These are phyloP conservation scores for Villa cingulata DNA, from an alignment of 2,888 invertebrate genomes.

Conservation along the genomic window DNA sequence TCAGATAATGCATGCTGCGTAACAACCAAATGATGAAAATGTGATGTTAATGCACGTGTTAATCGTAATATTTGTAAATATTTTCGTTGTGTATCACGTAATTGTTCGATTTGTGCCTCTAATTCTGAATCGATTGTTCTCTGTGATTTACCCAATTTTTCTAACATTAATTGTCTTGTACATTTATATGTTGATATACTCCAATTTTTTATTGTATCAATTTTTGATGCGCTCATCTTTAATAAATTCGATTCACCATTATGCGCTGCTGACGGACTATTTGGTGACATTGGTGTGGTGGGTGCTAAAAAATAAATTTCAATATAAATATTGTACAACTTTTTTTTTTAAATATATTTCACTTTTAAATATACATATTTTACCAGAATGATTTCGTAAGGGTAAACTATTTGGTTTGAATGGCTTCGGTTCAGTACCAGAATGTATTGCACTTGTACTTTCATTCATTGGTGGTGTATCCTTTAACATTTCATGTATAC, in stretches of 20 bases:
- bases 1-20: constrained; percentile 83
- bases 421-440: constrained; percentile 55
- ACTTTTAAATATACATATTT: too few relatives aligned
- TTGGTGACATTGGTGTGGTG: constrained; percentile 39
- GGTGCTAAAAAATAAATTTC: constrained; percentile 26
- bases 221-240: constrained; percentile 59
- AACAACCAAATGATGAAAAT: constrained; percentile 76
- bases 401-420: constrained; percentile 54
- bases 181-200: constrained; percentile 97
- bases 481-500: constrained; percentile 74
- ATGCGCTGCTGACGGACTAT: constrained; percentile 35
- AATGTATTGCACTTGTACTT: constrained; percentile 58
- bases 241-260: constrained; percentile 45
- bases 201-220: constrained; percentile 92
- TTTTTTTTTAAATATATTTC: not conserved
- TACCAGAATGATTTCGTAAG: constrained; percentile 54
- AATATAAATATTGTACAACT: not conserved
- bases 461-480: constrained; percentile 67
- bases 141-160: constrained; percentile 88
- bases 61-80: constrained; percentile 78
- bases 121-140: constrained; percentile 84
- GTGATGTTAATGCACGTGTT: constrained; percentile 70
- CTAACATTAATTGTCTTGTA: constrained; percentile 90
- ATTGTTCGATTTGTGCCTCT: constrained; percentile 83
- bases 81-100: constrained; percentile 88